Evolutionary conservation across 2,113 vertebrate species (phyloP).

Genomic region (Uria lomvia): DNA sequence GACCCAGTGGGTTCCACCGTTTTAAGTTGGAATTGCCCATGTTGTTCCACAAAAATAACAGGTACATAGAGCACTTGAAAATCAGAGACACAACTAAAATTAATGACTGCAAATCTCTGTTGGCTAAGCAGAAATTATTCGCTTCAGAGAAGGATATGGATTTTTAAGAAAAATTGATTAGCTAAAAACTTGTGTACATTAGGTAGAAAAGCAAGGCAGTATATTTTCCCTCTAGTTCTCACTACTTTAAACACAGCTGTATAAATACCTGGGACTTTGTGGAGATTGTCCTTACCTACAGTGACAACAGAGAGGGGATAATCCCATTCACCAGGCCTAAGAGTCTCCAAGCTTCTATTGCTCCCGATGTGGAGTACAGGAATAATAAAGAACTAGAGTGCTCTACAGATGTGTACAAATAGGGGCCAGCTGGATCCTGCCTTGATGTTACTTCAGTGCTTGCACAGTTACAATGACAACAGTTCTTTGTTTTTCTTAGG

Average conservation of each 20-base stretch:
- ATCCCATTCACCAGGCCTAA: neutral
- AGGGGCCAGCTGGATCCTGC: neutral
- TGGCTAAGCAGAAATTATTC: neutral
- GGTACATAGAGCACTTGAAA: neutral
- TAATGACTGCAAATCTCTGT: neutral
- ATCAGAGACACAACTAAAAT: neutral
- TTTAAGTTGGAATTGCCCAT: fast-evolving
- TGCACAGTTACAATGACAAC: neutral
- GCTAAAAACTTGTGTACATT: neutral
- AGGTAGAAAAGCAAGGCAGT: neutral
- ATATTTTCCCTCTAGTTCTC: neutral
- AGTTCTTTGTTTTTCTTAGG: neutral
- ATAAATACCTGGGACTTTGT: neutral
- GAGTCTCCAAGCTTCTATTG: neutral
- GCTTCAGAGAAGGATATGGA: neutral
- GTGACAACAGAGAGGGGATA: neutral
- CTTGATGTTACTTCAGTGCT: neutral
- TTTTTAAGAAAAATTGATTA: neutral
- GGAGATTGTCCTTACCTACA: neutral
- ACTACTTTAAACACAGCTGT: neutral
- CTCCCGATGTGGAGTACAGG: too few relatives aligned
- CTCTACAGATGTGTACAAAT: neutral
- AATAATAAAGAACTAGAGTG: neutral
- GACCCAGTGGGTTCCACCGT: neutral
- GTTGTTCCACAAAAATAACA: neutral